Conservation (phyloP, 2,888 invertebrate species). For the Dilophus febrilis region DNA sequence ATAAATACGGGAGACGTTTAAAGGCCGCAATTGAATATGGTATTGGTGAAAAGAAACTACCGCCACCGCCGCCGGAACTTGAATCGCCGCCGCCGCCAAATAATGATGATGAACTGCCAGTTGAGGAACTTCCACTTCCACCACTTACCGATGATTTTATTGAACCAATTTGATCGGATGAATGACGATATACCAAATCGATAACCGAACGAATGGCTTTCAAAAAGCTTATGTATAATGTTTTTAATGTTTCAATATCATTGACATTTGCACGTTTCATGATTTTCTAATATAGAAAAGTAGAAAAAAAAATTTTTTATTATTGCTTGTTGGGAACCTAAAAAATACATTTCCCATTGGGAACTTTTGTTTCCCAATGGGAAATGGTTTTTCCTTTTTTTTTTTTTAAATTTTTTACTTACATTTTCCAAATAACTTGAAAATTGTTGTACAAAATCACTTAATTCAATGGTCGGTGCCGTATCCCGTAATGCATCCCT, state of each 20-base stretch:
- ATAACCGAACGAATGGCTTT: conserved; percentile 39
- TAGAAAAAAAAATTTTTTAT: background rate
- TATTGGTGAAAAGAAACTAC: conserved; percentile 13
- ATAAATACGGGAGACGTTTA: conserved; percentile 35
- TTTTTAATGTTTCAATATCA: conserved; percentile 42
- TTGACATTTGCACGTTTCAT: conserved; percentile 39
- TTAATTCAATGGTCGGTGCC: conserved; percentile 45
- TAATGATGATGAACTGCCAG: background rate
- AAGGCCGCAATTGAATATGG: conserved; percentile 29
- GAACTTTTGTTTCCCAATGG: no score
- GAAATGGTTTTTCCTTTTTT: no score
- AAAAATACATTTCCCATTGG: no score
- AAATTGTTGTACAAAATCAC: conserved; percentile 39
- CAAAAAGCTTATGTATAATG: conserved; percentile 38
- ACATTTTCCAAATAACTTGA: conserved; percentile 47
- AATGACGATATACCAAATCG: conserved; percentile 5
- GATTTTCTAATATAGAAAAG: conserved; percentile 36
- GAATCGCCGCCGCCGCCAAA: conserved; percentile 10
- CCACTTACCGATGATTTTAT: background rate
- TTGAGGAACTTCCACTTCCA: background rate
- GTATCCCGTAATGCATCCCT: conserved; percentile 37
- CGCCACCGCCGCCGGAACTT: conserved; percentile 2
- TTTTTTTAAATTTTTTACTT: conserved; percentile 9
- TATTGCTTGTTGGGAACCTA: no score
- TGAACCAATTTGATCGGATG: conserved; percentile 8